Evolutionary conservation across 2,797 vertebrate genomes (phyloP).

Genomic region (Euthynnus affinis): DNA sequence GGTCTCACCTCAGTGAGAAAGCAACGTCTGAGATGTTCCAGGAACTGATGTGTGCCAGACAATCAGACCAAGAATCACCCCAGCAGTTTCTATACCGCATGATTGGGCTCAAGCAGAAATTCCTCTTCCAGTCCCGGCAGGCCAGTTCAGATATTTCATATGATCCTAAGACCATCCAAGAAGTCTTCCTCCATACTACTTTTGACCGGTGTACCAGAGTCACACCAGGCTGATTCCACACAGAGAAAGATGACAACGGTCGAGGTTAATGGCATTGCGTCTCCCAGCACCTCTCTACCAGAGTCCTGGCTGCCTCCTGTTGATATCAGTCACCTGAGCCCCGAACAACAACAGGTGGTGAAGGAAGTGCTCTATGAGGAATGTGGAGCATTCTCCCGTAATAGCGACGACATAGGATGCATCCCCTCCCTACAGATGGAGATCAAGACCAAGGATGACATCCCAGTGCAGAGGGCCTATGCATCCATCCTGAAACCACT

Average conservation of each 20-base stretch:
- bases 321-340: conserved; percentile 1
- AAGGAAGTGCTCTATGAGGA: not conserved
- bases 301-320: not conserved
- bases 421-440: conserved; percentile 29
- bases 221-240: too few species aligned
- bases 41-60: conserved; percentile 36
- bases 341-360: not conserved
- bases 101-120: not conserved
- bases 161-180: too few species aligned
- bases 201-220: too few species aligned
- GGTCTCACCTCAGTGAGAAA: conserved; percentile 47
- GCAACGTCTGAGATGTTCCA: conserved; percentile 43
- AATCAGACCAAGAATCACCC: not conserved
- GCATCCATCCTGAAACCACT: conserved; percentile 26
- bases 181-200: too few species aligned
- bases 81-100: not conserved
- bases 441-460: conserved; percentile 8
- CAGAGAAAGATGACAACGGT: too few species aligned
- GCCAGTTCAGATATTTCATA: too few species aligned
- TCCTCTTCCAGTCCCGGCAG: too few species aligned
- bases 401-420: not conserved
- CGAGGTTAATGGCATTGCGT: too few species aligned
- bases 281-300: too few species aligned
- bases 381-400: not conserved
- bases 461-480: conserved; percentile 12